These are phyloP conservation scores for Conger conger DNA, from an alignment of 2,113 vertebrate species.

Conservation along the genomic window DNA sequence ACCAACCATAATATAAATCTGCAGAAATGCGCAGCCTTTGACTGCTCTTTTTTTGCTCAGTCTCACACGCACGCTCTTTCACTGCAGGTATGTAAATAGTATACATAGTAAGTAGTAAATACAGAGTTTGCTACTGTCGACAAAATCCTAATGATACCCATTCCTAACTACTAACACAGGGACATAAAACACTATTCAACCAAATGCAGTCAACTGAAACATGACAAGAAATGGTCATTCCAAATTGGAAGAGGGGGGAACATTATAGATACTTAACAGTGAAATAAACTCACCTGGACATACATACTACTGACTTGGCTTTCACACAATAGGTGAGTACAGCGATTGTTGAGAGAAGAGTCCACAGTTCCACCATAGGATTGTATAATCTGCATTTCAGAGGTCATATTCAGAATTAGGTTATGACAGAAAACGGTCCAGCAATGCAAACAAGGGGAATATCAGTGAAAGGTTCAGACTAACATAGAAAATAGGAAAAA, in stretches of 20 bases:
- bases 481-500: too few relatives aligned
- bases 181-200: not conserved
- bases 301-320: slow-evolving; percentile 95
- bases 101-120: too few relatives aligned
- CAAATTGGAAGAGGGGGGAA: too few relatives aligned
- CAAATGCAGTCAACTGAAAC: not conserved
- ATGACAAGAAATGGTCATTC: not conserved
- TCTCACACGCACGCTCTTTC: too few relatives aligned
- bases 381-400: slow-evolving; percentile 82
- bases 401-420: not conserved
- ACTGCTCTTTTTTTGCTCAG: too few relatives aligned
- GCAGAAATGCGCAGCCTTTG: too few relatives aligned
- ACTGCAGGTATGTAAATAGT: too few relatives aligned
- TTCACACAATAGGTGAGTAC: slow-evolving; percentile 95
- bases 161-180: not conserved
- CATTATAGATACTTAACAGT: not conserved
- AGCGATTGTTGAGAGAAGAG: slow-evolving; percentile 79
- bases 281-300: slow-evolving; percentile 80
- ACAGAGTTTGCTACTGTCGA: too few relatives aligned
- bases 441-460: not conserved
- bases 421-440: not conserved
- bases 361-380: slow-evolving; percentile 88
- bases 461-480: too few relatives aligned
- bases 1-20: too few relatives aligned
- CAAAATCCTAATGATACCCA: too few relatives aligned